phyloP scores from a whole-genome alignment of 2,113 vertebrate species.

The Gobio gobio region DNA sequence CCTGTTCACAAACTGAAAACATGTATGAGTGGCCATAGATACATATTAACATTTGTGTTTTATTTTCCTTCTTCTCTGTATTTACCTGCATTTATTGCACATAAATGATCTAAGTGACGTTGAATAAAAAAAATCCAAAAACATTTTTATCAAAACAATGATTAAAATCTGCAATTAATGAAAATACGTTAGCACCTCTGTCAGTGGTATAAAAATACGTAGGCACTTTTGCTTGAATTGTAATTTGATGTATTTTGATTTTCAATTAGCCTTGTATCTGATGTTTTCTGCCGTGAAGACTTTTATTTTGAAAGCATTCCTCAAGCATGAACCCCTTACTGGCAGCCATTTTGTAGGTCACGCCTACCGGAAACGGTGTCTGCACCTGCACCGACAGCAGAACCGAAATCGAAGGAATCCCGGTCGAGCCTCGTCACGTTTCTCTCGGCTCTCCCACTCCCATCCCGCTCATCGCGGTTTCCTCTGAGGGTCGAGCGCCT shows the following conservation, averaged over 20 bases:
- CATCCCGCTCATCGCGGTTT: background rate
- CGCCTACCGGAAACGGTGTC: conserved; percentile 55
- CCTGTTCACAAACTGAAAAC: too few species aligned
- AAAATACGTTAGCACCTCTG: background rate
- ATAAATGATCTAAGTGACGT: background rate
- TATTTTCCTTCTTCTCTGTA: background rate
- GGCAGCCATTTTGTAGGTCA: conserved; percentile 40
- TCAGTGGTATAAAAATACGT: background rate
- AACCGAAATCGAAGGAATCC: background rate
- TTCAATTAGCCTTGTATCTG: background rate
- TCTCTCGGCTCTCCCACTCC: background rate
- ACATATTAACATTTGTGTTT: too few species aligned
- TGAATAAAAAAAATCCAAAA: background rate
- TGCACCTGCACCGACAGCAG: conserved; percentile 46
- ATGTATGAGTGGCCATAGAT: too few species aligned
- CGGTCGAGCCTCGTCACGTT: conserved; percentile 21
- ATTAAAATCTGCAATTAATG: background rate
- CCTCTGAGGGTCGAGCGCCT: too few species aligned
- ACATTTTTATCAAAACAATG: background rate
- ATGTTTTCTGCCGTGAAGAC: background rate
- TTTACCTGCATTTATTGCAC: background rate
- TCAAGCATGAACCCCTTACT: background rate
- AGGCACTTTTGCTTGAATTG: background rate
- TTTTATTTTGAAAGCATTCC: conserved; percentile 45
- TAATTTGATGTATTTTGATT: background rate